Conservation (phyloP, 1,140 invertebrate species). For the Scaptodrosophila lebanonensis region DNA sequence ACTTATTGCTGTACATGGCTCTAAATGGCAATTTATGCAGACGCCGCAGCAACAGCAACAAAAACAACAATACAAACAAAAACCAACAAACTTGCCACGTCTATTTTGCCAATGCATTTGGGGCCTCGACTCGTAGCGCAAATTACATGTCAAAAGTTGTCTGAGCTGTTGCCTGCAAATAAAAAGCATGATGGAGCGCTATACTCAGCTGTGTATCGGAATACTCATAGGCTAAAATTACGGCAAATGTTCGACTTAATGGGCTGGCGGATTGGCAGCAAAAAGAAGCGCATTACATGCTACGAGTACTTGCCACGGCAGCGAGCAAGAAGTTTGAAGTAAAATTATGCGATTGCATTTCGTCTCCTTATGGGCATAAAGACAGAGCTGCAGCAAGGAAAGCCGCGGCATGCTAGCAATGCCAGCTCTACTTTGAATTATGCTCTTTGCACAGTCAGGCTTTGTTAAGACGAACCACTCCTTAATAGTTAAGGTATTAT, state of each 20-base stretch:
- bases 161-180: constrained; percentile 25
- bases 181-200: constrained; percentile 25
- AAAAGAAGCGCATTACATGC: constrained; percentile 62
- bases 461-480: too few species aligned
- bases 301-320: too few species aligned
- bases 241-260: constrained; percentile 61
- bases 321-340: constrained; percentile 36
- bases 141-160: constrained; percentile 60
- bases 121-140: constrained; percentile 12
- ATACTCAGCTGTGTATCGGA: constrained; percentile 28
- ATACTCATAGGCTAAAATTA: constrained; percentile 48
- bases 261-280: constrained; percentile 61
- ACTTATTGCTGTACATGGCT: constrained; percentile 34
- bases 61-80: too few species aligned
- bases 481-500: too few species aligned
- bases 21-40: too few species aligned
- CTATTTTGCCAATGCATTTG: too few species aligned
- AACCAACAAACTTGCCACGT: too few species aligned
- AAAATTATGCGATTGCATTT: constrained; percentile 53
- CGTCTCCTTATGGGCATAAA: too few species aligned
- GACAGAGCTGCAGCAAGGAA: background rate
- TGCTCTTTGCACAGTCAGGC: too few species aligned
- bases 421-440: constrained; percentile 1
- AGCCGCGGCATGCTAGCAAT: fast-evolving
- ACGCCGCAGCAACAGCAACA: too few species aligned